Evolutionary conservation across 1,140 invertebrate genomes (phyloP).

Genomic region (Zaprionus tsacasi): DNA sequence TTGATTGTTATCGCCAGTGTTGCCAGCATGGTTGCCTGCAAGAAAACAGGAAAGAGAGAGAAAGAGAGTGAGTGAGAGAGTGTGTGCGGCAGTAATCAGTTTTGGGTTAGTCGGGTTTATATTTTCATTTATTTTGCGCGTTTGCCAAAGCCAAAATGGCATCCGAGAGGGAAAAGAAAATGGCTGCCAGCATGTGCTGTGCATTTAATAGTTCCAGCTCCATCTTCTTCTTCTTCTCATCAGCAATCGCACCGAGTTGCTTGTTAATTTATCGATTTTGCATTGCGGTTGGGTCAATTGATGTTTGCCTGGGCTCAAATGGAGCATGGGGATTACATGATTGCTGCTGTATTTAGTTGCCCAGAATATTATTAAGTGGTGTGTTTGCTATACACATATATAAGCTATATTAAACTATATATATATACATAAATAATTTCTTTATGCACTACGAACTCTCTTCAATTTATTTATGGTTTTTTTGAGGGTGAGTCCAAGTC

Average conservation of each 20-base stretch:
- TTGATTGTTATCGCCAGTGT: constrained; percentile 83
- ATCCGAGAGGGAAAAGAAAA: constrained; percentile 42
- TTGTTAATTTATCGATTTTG: constrained; percentile 57
- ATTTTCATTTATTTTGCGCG: constrained; percentile 78
- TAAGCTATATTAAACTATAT: too few relatives aligned
- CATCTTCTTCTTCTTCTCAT: too few relatives aligned
- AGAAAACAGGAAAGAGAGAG: neutral
- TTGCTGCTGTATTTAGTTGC: neutral
- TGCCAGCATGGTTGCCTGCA: constrained; percentile 74
- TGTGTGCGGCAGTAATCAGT: constrained; percentile 69
- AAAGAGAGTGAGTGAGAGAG: neutral
- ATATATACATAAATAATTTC: neutral
- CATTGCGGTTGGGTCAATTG: constrained; percentile 24
- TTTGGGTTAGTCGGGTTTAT: constrained; percentile 78
- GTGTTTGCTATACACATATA: neutral
- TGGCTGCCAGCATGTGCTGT: constrained; percentile 51
- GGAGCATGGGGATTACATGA: constrained; percentile 22
- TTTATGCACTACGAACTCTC: neutral
- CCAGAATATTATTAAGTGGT: neutral
- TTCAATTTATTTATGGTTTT: neutral
- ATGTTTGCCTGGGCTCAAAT: constrained; percentile 8
- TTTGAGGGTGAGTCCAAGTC: constrained; percentile 3
- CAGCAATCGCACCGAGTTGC: constrained; percentile 1
- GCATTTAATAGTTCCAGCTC: constrained; percentile 63
- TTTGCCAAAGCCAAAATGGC: constrained; percentile 54